phyloP scores from a whole-genome alignment of 2,113 vertebrate genomes.

The Crotalus tigris region DNA sequence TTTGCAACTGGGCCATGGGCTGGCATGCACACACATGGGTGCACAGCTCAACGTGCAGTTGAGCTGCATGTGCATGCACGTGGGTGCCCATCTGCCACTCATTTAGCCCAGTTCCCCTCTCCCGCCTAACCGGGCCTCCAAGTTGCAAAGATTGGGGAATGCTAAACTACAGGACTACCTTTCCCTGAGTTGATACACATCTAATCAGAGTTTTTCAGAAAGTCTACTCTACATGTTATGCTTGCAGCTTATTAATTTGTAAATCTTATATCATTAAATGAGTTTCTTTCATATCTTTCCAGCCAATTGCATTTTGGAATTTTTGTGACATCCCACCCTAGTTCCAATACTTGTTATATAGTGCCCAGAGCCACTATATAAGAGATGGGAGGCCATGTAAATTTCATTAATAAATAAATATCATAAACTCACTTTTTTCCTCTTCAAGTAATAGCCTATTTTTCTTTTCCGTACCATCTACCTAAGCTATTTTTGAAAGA shows the following conservation, averaged over 20 bases:
- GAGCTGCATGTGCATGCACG: too few relatives aligned
- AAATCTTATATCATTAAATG: background rate
- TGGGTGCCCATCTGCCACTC: too few relatives aligned
- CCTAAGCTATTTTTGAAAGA: background rate
- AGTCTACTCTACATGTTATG: background rate
- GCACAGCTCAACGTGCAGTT: too few relatives aligned
- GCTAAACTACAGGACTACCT: too few relatives aligned
- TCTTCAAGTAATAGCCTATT: background rate
- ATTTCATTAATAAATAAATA: background rate
- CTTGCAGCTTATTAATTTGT: background rate
- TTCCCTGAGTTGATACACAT: background rate
- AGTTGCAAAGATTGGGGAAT: too few relatives aligned
- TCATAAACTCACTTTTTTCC: background rate
- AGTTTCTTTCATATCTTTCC: background rate
- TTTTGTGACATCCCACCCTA: background rate
- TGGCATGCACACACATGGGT: too few relatives aligned
- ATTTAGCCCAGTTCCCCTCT: too few relatives aligned
- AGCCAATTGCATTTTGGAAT: background rate
- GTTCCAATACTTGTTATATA: background rate
- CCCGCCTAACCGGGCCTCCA: too few relatives aligned
- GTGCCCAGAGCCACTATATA: background rate
- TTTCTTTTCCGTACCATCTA: background rate
- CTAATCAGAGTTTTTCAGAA: background rate
- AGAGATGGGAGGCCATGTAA: background rate
- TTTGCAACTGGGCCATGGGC: too few relatives aligned